A percentile compares a stretch with the other conserved stretches of the same genome.
Evolutionary conservation across 1,140 invertebrate species (phyloP).

Genomic region (Scaptomyza pallida): DNA sequence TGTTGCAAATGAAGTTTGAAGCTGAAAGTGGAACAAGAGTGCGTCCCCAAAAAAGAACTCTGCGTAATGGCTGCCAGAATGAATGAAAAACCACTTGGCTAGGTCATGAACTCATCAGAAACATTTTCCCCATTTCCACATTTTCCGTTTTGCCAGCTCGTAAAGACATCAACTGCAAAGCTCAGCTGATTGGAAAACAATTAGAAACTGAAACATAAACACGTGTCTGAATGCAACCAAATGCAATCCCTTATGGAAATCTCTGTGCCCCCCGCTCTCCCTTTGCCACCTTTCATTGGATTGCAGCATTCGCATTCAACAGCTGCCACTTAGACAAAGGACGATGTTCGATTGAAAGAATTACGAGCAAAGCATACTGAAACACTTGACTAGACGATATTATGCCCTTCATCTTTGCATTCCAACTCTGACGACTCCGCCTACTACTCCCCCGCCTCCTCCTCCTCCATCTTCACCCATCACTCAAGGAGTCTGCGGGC

Average conservation of each 20-base stretch:
- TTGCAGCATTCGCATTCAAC: conserved; percentile 2
- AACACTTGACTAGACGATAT: conserved; percentile 36
- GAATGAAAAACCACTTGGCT: conserved; percentile 6
- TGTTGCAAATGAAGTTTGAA: conserved; percentile 25
- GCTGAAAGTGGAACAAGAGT: conserved; percentile 14
- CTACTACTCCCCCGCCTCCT: not conserved
- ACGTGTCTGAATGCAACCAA: conserved; percentile 13
- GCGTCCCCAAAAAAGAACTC: not conserved
- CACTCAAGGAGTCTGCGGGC: conserved; percentile 57
- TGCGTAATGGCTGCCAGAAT: not conserved
- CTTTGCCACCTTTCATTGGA: not conserved
- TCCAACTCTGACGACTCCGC: too few species aligned
- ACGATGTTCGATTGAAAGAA: conserved; percentile 64
- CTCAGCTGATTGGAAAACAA: conserved; percentile 21
- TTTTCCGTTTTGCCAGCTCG: not conserved
- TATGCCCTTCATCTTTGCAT: not conserved
- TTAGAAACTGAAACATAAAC: conserved; percentile 32
- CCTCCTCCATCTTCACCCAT: not conserved
- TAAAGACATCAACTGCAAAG: not conserved
- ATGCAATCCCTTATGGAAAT: not conserved
- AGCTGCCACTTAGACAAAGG: conserved; percentile 60
- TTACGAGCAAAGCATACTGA: conserved; percentile 61
- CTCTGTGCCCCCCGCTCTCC: too few species aligned
- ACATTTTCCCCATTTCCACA: not conserved
- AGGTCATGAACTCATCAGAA: conserved; percentile 13